Percentiles rank a stretch among this genome's conserved stretches.
phyloP scores from a whole-genome alignment of 2,113 vertebrate species.

The Esox niger region DNA sequence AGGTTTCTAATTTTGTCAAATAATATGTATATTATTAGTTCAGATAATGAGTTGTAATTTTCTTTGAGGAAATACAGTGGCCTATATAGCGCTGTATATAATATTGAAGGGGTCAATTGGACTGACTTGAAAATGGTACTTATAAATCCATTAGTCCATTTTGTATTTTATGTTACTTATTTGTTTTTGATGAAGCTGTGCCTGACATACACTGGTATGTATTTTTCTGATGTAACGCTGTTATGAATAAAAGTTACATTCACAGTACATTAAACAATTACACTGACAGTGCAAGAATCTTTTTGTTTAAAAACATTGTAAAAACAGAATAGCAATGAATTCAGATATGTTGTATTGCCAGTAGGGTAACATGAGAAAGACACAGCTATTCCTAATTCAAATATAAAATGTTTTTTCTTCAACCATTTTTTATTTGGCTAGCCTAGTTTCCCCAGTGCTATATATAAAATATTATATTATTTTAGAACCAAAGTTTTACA shows the following conservation, averaged over 20 bases:
- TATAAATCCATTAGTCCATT: constrained; percentile 34
- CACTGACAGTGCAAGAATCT: background rate
- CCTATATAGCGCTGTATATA: constrained; percentile 42
- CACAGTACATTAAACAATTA: background rate
- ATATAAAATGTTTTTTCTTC: too few relatives aligned
- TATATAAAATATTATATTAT: too few relatives aligned
- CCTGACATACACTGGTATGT: constrained; percentile 56
- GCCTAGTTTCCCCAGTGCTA: too few relatives aligned
- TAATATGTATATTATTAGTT: constrained; percentile 71
- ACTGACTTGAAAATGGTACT: constrained; percentile 43
- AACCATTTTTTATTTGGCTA: too few relatives aligned
- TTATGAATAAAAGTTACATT: constrained; percentile 53
- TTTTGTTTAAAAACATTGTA: background rate
- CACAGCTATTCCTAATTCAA: too few relatives aligned
- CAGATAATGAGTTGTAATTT: constrained; percentile 55
- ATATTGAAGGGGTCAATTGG: constrained; percentile 22
- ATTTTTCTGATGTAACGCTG: constrained; percentile 51
- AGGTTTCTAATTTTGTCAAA: constrained; percentile 27
- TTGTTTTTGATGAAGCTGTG: constrained; percentile 43
- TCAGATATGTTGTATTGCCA: too few relatives aligned
- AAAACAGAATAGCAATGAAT: too few relatives aligned
- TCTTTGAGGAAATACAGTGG: constrained; percentile 38
- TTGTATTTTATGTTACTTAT: constrained; percentile 55
- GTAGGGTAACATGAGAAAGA: too few relatives aligned
- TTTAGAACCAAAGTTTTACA: too few relatives aligned